These are phyloP conservation scores for Ictalurus punctatus DNA, from an alignment of 2,113 vertebrate species.

Conservation along the genomic window DNA sequence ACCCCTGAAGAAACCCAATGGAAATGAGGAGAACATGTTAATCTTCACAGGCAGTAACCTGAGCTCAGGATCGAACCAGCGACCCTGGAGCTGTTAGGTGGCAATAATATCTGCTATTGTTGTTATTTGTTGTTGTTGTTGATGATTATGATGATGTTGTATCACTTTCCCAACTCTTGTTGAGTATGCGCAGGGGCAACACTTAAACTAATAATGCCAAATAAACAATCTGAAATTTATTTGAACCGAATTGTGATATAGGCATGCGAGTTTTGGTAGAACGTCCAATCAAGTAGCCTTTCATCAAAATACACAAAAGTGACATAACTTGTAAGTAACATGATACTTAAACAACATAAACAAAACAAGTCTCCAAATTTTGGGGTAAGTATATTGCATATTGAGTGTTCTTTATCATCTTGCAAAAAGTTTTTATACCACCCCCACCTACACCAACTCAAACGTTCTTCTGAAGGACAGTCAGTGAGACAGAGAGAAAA, in stretches of 20 bases:
- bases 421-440: slow-evolving; percentile 14
- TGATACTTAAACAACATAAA: not conserved
- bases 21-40: not conserved
- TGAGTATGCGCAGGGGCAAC: not conserved
- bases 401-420: not conserved
- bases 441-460: slow-evolving; percentile 18
- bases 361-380: not conserved
- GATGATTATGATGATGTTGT: not conserved
- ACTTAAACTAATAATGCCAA: not conserved
- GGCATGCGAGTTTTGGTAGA: not conserved
- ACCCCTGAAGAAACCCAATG: not conserved
- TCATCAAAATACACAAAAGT: not conserved
- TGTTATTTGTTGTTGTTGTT: not conserved
- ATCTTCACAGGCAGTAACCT: not conserved
- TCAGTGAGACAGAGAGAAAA: not conserved
- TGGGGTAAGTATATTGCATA: not conserved
- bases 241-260: not conserved
- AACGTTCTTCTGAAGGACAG: slow-evolving; percentile 22
- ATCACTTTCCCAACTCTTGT: not conserved
- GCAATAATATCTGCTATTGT: not conserved
- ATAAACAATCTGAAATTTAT: not conserved
- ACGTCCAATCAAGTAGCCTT: not conserved
- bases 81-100: not conserved
- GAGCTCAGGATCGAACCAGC: not conserved
- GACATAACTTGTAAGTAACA: not conserved